Conservation (phyloP, 2,888 invertebrate genomes). For the Therioaphis trifolii region DNA sequence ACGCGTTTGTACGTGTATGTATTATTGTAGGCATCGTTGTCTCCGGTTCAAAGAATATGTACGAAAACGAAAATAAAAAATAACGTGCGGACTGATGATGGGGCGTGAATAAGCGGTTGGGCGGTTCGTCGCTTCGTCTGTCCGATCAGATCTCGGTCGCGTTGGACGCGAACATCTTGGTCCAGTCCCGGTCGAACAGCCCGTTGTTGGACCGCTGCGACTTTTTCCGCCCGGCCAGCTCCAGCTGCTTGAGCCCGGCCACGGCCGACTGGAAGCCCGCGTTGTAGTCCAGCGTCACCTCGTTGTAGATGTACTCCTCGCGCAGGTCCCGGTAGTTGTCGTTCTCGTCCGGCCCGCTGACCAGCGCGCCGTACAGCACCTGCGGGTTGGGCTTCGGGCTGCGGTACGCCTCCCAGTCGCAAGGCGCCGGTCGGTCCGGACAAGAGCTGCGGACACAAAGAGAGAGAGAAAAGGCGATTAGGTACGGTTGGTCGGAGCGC, state of each 20-base stretch:
- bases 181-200: background rate
- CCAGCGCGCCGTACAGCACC: slow-evolving; percentile 72
- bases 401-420: slow-evolving; percentile 71
- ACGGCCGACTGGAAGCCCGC: slow-evolving; percentile 72
- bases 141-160: background rate
- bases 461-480: no score
- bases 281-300: slow-evolving; percentile 73
- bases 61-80: background rate
- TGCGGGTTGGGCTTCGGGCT: slow-evolving; percentile 71
- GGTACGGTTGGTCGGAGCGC: no score
- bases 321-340: slow-evolving; percentile 72
- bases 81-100: background rate
- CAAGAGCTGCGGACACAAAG: slow-evolving; percentile 70
- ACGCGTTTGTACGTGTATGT: background rate
- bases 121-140: background rate
- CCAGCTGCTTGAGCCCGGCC: slow-evolving; percentile 70
- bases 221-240: slow-evolving; percentile 46
- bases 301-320: slow-evolving; percentile 72
- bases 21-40: background rate
- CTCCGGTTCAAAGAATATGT: slow-evolving; percentile 14
- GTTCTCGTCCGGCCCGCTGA: slow-evolving; percentile 73
- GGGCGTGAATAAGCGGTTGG: background rate
- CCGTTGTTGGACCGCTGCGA: background rate
- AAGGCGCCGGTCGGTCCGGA: slow-evolving; percentile 70
- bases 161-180: background rate